Base-by-base conservation (phyloP, 2,113 vertebrate genomes). In the Cebidichthys violaceus region DNA sequence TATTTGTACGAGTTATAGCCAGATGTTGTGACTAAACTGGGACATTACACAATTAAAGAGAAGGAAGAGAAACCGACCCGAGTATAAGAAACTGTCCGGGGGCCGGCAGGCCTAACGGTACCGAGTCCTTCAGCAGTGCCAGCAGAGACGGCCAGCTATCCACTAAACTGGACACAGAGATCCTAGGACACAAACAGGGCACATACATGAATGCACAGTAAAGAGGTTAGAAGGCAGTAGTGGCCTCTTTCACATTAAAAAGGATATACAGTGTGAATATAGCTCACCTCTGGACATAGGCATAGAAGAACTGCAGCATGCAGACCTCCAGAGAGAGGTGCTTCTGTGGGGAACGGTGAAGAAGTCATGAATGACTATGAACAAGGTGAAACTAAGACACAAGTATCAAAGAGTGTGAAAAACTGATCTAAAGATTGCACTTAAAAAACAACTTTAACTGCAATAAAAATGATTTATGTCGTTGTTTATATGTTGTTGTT, bases 291-390 rank as follows among this genome's bases (percentile, higher is more conserved):
- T 99, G 98, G 83, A 99, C 97, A 76, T 99, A 99, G 52, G 98
- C 97, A 90, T 97, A 99, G 94, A 99, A 99, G 96, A 99, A 99
- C 93, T 99, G 98, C 92, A 99, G 95, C 98, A 99, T 99, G 93
- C 97, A 99, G 85, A 99, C 98, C 93, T 99, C 98, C 91, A 99
- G 90, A 39, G 98, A 99, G 74, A 99, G 96, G 87, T 99, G 97
- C 90, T 99, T 99, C 98, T 99, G 94, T 70, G 88, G 93, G 85
- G 35, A 80, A 61, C 45, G 15, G 71, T 59, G 15, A 76, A 70
- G 43, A 79, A 57, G 11, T 22, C 27, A 50, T 29, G 2, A 81
- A n/a, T 41, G 5, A 39, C 5, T 4, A 50, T 29, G 4, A n/a
- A 45, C 47, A 61, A 18, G 31, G 17, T 20, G 3, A 61, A 61